Conservation (phyloP, 1,140 invertebrate genomes). For the Conus ventricosus region DNA sequence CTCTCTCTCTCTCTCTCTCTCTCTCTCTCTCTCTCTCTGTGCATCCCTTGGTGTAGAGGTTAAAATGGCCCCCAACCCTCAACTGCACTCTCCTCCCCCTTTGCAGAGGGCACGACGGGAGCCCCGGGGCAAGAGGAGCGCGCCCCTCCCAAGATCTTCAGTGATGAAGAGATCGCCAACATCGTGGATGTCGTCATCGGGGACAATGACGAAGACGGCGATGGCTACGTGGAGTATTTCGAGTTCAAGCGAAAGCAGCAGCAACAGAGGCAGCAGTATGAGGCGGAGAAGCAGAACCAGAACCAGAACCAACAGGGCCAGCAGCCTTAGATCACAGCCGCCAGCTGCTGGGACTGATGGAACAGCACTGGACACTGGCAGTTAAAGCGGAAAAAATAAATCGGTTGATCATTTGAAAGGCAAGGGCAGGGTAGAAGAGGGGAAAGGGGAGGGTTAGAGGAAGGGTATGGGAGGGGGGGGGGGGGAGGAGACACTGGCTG, state of each 20-base stretch:
- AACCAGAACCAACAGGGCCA: neutral
- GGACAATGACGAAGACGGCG: conserved; percentile 92
- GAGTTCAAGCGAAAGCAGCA: conserved; percentile 81
- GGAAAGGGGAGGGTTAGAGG: neutral
- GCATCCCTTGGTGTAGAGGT: too few relatives aligned
- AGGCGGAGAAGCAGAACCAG: neutral
- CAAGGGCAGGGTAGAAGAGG: too few relatives aligned
- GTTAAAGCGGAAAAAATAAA: too few relatives aligned
- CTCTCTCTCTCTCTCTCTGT: too few relatives aligned
- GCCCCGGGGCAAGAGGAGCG: neutral
- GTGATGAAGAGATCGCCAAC: conserved; percentile 89
- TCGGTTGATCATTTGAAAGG: too few relatives aligned
- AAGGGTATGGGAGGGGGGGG: neutral
- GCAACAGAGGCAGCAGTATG: neutral
- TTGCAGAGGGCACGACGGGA: conserved; percentile 42
- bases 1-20: too few relatives aligned
- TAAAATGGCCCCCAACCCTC: neutral
- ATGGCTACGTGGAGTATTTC: conserved; percentile 96
- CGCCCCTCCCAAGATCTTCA: conserved; percentile 53
- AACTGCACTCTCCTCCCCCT: neutral
- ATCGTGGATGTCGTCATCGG: conserved; percentile 95
- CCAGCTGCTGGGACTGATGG: too few relatives aligned
- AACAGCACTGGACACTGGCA: too few relatives aligned
- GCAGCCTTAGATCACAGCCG: neutral
- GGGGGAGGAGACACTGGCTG: neutral